phyloP scores from a whole-genome alignment of 1,140 invertebrate species.

The Ceratitis capitata region DNA sequence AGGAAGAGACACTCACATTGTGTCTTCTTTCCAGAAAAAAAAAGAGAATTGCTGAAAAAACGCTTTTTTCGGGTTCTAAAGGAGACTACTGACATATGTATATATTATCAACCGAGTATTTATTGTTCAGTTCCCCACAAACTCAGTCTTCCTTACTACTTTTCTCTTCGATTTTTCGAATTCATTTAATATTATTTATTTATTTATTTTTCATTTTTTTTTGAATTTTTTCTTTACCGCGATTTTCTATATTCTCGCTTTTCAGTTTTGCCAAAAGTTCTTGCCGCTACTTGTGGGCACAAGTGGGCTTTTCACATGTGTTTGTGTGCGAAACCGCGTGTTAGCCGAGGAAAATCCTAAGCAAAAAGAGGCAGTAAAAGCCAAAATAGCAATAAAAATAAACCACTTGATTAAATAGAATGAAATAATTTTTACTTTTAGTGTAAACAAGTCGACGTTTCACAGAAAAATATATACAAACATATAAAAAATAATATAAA shows the following conservation, averaged over 20 bases:
- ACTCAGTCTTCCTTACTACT: too few relatives aligned
- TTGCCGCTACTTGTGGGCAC: background rate
- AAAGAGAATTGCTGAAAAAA: too few relatives aligned
- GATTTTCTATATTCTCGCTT: background rate
- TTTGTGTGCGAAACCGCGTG: background rate
- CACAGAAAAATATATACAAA: background rate
- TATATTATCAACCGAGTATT: too few relatives aligned
- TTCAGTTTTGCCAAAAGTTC: background rate
- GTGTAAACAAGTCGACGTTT: conserved; percentile 19
- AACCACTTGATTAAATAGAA: conserved; percentile 14
- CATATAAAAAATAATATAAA: too few relatives aligned
- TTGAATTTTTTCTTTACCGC: background rate
- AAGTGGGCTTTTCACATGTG: background rate
- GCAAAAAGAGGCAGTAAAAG: background rate
- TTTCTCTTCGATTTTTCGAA: too few relatives aligned
- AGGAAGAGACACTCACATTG: too few relatives aligned
- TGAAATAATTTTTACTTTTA: conserved; percentile 9
- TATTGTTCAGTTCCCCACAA: too few relatives aligned
- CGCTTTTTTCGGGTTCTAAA: too few relatives aligned
- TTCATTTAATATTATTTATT: background rate
- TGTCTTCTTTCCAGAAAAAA: too few relatives aligned
- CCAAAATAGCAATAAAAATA: background rate
- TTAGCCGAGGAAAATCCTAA: background rate
- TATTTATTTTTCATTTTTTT: background rate
- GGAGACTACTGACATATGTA: too few relatives aligned